phyloP scores from a whole-genome alignment of 2,113 vertebrate genomes.

The Sturnus vulgaris region DNA sequence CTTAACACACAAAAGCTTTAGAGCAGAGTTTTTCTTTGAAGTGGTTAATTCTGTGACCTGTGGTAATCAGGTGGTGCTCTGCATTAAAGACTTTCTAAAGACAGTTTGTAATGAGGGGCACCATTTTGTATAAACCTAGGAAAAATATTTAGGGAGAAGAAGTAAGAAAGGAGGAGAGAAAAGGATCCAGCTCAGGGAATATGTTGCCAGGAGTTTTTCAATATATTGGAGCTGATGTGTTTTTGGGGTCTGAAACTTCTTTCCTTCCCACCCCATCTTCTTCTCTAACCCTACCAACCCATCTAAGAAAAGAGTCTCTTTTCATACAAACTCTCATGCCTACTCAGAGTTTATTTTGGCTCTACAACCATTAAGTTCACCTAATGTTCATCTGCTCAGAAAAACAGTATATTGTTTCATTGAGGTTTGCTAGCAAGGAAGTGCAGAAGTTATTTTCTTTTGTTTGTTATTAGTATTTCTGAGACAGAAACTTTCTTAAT shows the following conservation, averaged over 20 bases:
- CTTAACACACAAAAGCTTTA: neutral
- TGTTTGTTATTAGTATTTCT: neutral
- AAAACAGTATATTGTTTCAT: neutral
- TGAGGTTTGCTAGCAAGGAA: neutral
- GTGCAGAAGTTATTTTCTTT: neutral
- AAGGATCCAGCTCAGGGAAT: neutral
- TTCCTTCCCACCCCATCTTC: neutral
- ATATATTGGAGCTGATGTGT: fast-evolving
- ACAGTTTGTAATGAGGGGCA: neutral
- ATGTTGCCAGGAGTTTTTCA: neutral
- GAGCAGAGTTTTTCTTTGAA: neutral
- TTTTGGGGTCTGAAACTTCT: neutral
- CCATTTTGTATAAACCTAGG: neutral
- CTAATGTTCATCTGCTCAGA: neutral
- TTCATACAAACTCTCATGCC: neutral
- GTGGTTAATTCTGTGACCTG: neutral
- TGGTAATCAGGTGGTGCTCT: neutral
- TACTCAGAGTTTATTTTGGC: neutral
- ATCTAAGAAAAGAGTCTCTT: neutral
- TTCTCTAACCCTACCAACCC: neutral
- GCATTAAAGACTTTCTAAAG: neutral
- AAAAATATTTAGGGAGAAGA: neutral
- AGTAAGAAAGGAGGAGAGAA: neutral
- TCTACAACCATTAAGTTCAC: neutral
- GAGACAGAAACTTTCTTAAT: neutral